phyloP scores from a whole-genome alignment of 1,140 invertebrate genomes.

The Amphibalanus amphitrite region DNA sequence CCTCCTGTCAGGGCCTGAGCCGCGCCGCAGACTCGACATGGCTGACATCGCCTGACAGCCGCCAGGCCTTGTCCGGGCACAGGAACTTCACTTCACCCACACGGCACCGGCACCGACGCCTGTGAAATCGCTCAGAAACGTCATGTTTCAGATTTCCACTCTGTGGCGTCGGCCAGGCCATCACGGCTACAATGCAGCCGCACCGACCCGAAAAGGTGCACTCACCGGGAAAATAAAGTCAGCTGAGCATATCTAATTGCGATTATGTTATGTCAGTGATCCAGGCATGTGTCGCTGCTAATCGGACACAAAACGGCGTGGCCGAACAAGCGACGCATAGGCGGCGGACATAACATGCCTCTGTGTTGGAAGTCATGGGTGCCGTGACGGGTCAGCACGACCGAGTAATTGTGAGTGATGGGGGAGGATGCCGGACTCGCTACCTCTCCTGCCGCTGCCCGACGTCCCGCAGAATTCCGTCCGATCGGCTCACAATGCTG shows the following conservation, averaged over 20 bases:
- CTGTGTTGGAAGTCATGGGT: background rate
- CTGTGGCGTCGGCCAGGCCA: background rate
- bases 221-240: background rate
- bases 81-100: background rate
- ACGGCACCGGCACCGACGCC: background rate
- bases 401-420: background rate
- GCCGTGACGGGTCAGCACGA: too few species aligned
- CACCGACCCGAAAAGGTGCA: background rate
- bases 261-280: background rate
- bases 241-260: background rate
- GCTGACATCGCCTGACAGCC: too few species aligned
- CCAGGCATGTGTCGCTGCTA: background rate
- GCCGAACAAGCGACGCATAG: background rate
- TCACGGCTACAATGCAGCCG: background rate
- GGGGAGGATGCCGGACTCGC: too few species aligned
- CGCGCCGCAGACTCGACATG: background rate
- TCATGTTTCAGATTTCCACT: background rate
- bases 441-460: too few species aligned
- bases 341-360: background rate
- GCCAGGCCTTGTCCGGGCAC: too few species aligned
- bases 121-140: background rate
- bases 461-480: background rate
- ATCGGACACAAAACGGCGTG: background rate
- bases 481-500: background rate
- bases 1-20: background rate